phyloP scores from a whole-genome alignment of 1,140 invertebrate genomes.

The Thaumatotibia leucotreta region DNA sequence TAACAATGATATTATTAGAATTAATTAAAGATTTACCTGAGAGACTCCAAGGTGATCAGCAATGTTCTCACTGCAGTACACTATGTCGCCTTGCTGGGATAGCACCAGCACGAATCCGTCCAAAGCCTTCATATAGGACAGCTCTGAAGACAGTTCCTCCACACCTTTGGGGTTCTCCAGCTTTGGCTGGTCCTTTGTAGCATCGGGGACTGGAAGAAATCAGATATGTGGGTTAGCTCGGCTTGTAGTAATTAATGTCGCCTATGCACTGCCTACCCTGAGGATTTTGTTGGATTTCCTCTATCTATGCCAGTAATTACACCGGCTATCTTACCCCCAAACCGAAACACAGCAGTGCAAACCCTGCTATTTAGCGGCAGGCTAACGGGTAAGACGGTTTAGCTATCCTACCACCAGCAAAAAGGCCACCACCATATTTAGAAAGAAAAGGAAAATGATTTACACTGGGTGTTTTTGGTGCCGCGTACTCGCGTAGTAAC shows the following conservation, averaged over 20 bases:
- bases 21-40: slow-evolving; percentile 86
- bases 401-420: too few species aligned
- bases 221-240: neutral
- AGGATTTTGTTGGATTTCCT: too few species aligned
- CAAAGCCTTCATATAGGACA: slow-evolving; percentile 85
- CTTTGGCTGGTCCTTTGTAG: slow-evolving; percentile 61
- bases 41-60: slow-evolving; percentile 91
- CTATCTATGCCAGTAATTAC: too few species aligned
- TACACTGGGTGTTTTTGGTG: too few species aligned
- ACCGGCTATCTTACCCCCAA: too few species aligned
- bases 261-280: neutral
- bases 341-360: too few species aligned
- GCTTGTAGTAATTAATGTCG: neutral
- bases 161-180: slow-evolving; percentile 55
- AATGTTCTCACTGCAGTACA: slow-evolving; percentile 94
- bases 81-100: slow-evolving; percentile 91
- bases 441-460: too few species aligned
- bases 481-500: too few species aligned
- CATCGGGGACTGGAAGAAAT: slow-evolving; percentile 69
- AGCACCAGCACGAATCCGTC: slow-evolving; percentile 93
- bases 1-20: too few species aligned
- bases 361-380: too few species aligned
- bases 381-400: too few species aligned
- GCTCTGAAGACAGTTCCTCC: slow-evolving; percentile 74
- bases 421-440: too few species aligned